Evolutionary conservation across 2,888 invertebrate genomes (phyloP), one percentile per base, ranked within the genome.

Genomic region (Leptarthrus brevirostris): DNA sequence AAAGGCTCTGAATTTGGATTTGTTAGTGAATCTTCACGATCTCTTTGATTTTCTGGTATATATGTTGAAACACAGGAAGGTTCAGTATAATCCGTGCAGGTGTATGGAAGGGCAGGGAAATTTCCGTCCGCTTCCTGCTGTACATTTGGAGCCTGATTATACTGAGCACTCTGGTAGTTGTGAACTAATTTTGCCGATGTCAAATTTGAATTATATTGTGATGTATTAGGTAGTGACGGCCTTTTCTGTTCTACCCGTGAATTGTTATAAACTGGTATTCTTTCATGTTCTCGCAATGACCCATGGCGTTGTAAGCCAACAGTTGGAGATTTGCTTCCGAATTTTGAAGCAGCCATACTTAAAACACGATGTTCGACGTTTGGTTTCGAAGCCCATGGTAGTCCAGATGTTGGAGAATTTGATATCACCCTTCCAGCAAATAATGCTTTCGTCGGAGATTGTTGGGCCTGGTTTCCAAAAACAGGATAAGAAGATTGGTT

Each of bases 301-400:
- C 82, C 81, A 77, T 84, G 84, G 0, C 84, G 79, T 73, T 82
- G 83, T 64, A 75, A 72, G 0, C 66, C 73, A 20, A 2, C 12
- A 3, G 64, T 79, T 36, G 81, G 78, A 3, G 84, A 81, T 2
- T 80, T 80, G 72, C 81, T 82, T 78, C 90, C 90, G 78, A 89
- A 90, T 81, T 87, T 89, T 20, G 86, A 84, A 0, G 88, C 86
- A 18, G 88, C 87, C 26, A 87, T 82, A 78, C 86, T 87, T 16
- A 88, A 81, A 4, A 87, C 87, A 76, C 88, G 86, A 58, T 86
- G 86, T 52, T 87, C 86, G 2, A 84, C 81, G 16, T 86, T 85
- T 1, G 83, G 81, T 30, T 84, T 83, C 0, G 84, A 80, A 30
- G 85, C 81, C 90, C 90, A 90, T 16, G 83, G 89, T 54, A 84